Percentiles rank a stretch among this genome's conserved stretches.
Conservation (phyloP, 2,888 invertebrate species). For the Thecophora atra region DNA sequence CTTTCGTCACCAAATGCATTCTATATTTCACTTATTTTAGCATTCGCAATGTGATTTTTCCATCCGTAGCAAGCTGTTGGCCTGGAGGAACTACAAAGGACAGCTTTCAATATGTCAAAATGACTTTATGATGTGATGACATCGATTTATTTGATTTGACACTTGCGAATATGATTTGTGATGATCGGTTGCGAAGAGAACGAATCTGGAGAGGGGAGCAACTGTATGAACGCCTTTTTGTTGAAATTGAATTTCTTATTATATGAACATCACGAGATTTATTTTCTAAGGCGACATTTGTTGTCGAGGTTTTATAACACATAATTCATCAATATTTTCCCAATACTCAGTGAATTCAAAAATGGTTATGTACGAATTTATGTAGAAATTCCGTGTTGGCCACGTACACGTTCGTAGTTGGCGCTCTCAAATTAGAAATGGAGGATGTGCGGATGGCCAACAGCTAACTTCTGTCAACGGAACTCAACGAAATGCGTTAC, state of each 20-base stretch:
- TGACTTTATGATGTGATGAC: conserved; percentile 66
- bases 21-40: conserved; percentile 15
- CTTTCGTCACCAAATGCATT: neutral
- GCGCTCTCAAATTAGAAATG: no score
- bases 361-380: no score
- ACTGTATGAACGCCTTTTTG: neutral
- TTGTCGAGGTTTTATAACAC: neutral
- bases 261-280: conserved; percentile 11
- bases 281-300: conserved; percentile 23
- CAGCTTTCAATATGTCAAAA: conserved; percentile 62
- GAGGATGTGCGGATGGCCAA: no score
- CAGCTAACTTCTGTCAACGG: no score
- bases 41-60: neutral
- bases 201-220: neutral
- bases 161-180: conserved; percentile 27
- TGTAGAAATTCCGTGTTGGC: no score
- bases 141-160: conserved; percentile 61
- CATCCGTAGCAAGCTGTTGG: neutral
- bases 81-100: neutral
- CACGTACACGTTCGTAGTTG: no score
- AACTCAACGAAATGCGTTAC: no score
- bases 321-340: neutral
- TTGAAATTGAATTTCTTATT: neutral
- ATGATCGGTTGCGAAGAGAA: neutral
- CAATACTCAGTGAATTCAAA: no score